Percentiles rank a stretch among this genome's conserved stretches.
phyloP scores from a whole-genome alignment of 2,113 vertebrate species.

The Trichomycterus rosablanca region DNA sequence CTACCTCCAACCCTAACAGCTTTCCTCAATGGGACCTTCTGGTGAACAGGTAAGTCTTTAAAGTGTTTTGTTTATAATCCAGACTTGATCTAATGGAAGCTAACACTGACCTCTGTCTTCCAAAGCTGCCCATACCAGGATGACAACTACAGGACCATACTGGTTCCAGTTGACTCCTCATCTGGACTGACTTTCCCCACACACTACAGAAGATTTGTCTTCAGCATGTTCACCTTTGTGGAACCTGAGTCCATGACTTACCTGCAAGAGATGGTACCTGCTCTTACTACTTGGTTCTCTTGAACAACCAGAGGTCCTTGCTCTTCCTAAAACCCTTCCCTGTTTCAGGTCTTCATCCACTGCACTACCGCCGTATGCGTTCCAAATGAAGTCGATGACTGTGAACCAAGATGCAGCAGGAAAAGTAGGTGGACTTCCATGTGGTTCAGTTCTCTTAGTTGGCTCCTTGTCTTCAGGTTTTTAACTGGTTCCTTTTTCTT shows the following conservation, averaged over 20 bases:
- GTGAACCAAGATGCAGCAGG: conserved; percentile 1
- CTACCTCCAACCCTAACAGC: conserved; percentile 40
- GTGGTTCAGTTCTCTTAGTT: background rate
- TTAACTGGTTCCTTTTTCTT: background rate
- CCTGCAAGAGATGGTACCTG: background rate
- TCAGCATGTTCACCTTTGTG: conserved; percentile 31
- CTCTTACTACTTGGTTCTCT: background rate
- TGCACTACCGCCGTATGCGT: conserved; percentile 27
- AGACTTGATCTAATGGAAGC: background rate
- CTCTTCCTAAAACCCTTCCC: no score
- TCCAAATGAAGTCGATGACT: background rate
- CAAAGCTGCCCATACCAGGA: conserved; percentile 22
- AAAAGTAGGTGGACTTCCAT: conserved; percentile 1
- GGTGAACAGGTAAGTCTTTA: conserved; percentile 13
- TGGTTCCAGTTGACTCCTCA: background rate
- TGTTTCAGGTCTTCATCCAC: conserved; percentile 18
- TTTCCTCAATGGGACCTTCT: conserved; percentile 64
- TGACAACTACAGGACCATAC: conserved; percentile 15
- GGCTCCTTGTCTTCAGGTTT: background rate
- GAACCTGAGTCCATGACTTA: conserved; percentile 1
- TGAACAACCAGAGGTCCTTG: background rate
- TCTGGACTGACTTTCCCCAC: conserved; percentile 12
- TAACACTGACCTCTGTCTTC: background rate
- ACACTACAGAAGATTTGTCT: conserved; percentile 27
- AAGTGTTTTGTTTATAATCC: no score